Conservation (phyloP, 1,140 invertebrate species). For the Drosophila nasuta region DNA sequence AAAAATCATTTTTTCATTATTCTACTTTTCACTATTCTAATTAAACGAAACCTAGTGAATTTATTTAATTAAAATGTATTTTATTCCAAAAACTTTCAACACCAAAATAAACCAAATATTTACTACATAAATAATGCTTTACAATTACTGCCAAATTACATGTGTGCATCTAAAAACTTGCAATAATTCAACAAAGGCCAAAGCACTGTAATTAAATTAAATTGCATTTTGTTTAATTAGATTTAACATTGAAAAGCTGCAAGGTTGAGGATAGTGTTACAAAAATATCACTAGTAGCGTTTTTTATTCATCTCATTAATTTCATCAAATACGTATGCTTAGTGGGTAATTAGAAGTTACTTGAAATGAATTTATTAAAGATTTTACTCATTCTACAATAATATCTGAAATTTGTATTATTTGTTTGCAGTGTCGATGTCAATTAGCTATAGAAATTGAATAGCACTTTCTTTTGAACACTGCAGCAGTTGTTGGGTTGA, state of each 20-base stretch:
- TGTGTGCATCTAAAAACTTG: not conserved
- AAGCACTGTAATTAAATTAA: not conserved
- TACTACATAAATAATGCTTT: no score
- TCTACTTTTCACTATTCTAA: no score
- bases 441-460: not conserved
- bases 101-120: no score
- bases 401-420: not conserved
- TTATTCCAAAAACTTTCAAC: no score
- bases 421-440: constrained; percentile 17
- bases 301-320: no score
- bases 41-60: no score
- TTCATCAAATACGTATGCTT: no score
- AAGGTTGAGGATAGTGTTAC: not conserved
- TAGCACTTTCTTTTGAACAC: constrained; percentile 34
- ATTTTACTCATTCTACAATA: not conserved
- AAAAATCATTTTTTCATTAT: no score
- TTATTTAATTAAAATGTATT: not conserved
- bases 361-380: not conserved
- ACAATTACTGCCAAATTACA: not conserved
- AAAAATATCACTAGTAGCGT: not conserved
- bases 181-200: not conserved
- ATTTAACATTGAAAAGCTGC: not conserved
- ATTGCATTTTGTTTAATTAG: not conserved
- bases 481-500: constrained; percentile 51
- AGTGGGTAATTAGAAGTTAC: no score